phyloP scores from a whole-genome alignment of 2,888 invertebrate genomes.

The Acleris cristana region DNA sequence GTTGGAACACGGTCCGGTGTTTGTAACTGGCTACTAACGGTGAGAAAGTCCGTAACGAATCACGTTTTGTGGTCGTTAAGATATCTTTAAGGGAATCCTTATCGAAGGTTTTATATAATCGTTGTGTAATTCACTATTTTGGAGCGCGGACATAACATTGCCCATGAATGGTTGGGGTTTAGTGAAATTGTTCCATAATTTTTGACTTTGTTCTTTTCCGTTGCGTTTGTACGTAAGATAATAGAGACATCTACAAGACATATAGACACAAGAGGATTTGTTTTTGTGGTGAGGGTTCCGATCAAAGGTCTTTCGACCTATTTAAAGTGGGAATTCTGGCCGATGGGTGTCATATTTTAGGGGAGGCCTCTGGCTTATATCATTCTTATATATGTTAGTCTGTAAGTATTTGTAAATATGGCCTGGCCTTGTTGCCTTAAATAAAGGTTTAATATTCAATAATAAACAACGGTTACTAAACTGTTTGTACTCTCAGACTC shows the following conservation, averaged over 20 bases:
- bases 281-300: too few species aligned
- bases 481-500: neutral
- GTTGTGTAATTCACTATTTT: constrained; percentile 34
- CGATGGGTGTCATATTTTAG: too few species aligned
- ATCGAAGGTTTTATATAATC: constrained; percentile 30
- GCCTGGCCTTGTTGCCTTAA: too few species aligned
- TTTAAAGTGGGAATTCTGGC: too few species aligned
- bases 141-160: constrained; percentile 13
- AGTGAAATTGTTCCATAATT: constrained; percentile 31
- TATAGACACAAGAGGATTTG: too few species aligned
- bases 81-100: constrained; percentile 38
- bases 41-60: constrained; percentile 37
- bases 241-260: too few species aligned
- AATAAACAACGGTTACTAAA: neutral
- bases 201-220: constrained; percentile 31
- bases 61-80: constrained; percentile 32
- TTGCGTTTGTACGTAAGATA: neutral
- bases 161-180: constrained; percentile 16
- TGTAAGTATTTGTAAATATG: too few species aligned
- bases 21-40: constrained; percentile 23
- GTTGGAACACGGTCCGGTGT: constrained; percentile 17
- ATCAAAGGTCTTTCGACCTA: too few species aligned
- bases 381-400: too few species aligned
- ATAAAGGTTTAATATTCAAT: too few species aligned
- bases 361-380: too few species aligned